A percentile compares a stretch with the other conserved stretches of the same genome.
phyloP scores from a whole-genome alignment of 2,113 vertebrate species.

The Phyllostomus discolor region DNA sequence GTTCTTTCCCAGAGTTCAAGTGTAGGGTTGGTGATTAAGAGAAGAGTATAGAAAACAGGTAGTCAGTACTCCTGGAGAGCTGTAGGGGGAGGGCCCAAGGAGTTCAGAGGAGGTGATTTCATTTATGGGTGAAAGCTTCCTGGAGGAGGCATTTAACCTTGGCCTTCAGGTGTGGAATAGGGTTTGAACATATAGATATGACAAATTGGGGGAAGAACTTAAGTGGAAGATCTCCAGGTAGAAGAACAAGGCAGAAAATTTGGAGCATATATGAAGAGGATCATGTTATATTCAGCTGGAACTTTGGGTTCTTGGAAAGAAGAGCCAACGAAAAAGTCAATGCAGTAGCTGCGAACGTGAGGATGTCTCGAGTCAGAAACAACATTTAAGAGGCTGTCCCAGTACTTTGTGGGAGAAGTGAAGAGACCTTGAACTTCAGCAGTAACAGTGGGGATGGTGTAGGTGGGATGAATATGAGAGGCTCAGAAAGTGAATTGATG shows the following conservation, averaged over 20 bases:
- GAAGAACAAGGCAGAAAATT: neutral
- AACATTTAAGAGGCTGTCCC: neutral
- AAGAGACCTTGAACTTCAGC: neutral
- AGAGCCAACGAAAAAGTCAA: neutral
- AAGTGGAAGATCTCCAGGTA: neutral
- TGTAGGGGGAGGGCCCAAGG: neutral
- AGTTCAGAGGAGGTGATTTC: neutral
- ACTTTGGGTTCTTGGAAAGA: neutral
- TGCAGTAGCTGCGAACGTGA: neutral
- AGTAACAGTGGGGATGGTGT: neutral
- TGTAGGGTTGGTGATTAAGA: neutral
- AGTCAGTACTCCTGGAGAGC: neutral
- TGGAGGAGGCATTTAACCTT: neutral
- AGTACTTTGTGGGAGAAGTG: neutral
- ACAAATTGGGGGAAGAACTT: neutral
- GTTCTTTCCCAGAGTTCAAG: neutral
- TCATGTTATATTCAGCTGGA: neutral
- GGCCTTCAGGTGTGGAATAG: neutral
- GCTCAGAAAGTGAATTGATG: neutral
- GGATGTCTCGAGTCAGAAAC: neutral
- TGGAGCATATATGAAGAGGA: neutral
- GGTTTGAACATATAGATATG: neutral
- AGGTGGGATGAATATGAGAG: neutral
- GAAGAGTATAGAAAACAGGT: neutral
- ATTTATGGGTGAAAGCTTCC: neutral